Evolutionary conservation across 2,888 invertebrate genomes (phyloP), one percentile per base, ranked within the genome.

Genomic region (Himalopsyche tibetana): DNA sequence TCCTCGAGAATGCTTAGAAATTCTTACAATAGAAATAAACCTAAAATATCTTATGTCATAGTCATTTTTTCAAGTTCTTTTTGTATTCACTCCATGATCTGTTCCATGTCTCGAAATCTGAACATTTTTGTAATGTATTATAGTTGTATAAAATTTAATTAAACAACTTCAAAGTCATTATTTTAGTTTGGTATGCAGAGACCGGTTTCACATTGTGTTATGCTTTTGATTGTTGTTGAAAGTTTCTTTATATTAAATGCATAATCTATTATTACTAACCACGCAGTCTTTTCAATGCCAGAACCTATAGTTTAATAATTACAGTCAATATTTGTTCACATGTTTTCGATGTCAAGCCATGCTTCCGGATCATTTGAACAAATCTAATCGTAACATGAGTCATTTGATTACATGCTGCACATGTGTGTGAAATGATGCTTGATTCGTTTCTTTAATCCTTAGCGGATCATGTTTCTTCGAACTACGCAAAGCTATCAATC

Each of bases 101-200:
- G 40, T 82, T 74, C 81, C 80, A 81, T 83, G 83, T 83, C 63
- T 83, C 83, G 55, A 74, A 69, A 74, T 74, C 74, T 74, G 74
- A 83, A 83, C 63, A 42, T 63, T 86, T 80, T 79, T 55, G 81
- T 82, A 84, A 84, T 87, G 85, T 87, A 87, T 85, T 85, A 87
- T 87, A 87, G 83, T 84, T 87, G 87, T 87, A 87, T 63, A 84
- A 85, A 87, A 84, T 51, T 83, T 69, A 80, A 85, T 83, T 84
- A 85, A 83, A 85, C 85, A 85, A 87, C 82, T 85, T 85, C 82
- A 56, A 84, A 85, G 83, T 82, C 85, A 85, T 85, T 83, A 83
- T 81, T 85, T 55, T 85, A 87, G 85, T 85, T 87, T 85, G 80
- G 85, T 85, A 85, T 83, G 63, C 81, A 82, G 81, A 55, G 45